Percentiles rank a stretch among this genome's conserved stretches.
Conservation (phyloP, 2,888 invertebrate genomes). For the Scrobipalpa atriplicella region DNA sequence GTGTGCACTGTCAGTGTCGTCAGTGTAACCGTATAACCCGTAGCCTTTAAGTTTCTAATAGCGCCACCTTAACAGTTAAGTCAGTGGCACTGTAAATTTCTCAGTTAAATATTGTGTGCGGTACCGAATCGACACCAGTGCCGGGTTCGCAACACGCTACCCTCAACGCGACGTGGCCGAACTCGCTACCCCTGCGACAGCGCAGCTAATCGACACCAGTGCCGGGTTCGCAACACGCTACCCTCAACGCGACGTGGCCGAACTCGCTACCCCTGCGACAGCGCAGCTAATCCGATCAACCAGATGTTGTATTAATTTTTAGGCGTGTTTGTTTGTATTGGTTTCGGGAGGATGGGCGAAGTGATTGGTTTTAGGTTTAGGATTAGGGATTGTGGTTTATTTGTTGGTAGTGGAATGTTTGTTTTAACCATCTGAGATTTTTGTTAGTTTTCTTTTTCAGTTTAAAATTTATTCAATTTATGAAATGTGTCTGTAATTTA, state of each 20-base stretch:
- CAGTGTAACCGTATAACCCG: too few relatives aligned
- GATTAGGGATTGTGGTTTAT: neutral
- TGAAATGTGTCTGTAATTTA: too few relatives aligned
- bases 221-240: constrained; percentile 1
- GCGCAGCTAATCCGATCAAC: constrained; percentile 15
- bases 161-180: neutral
- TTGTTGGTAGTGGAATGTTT: neutral
- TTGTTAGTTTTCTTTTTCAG: too few relatives aligned
- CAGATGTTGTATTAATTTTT: constrained; percentile 16
- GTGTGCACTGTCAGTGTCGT: too few relatives aligned
- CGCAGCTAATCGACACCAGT: constrained; percentile 9
- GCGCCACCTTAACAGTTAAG: too few relatives aligned
- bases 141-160: constrained; percentile 1
- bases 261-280: constrained; percentile 17
- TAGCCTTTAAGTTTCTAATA: too few relatives aligned
- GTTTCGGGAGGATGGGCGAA: constrained; percentile 1
- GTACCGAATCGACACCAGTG: neutral
- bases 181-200: constrained; percentile 17
- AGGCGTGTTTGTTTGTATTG: constrained; percentile 10
- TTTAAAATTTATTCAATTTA: too few relatives aligned
- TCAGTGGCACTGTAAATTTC: too few relatives aligned
- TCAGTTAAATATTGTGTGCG: too few relatives aligned
- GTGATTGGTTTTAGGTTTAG: constrained; percentile 6
- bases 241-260: neutral
- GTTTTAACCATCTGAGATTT: too few relatives aligned